Evolutionary conservation across 2,888 invertebrate species (phyloP).

Genomic region (Nowickia ferox): DNA sequence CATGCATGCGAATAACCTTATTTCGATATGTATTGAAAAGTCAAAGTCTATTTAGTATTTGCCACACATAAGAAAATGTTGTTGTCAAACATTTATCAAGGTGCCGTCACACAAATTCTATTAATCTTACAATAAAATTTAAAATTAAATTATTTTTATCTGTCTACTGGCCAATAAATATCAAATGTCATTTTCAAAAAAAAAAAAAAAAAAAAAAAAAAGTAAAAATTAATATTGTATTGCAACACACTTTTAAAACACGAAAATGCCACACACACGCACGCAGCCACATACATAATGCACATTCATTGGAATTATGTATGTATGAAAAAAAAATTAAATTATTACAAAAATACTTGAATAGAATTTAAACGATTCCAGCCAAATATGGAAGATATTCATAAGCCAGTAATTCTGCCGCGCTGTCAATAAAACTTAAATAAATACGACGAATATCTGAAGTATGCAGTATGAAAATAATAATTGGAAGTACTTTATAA

Average conservation of each 20-base stretch:
- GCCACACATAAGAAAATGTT: background rate
- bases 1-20: background rate
- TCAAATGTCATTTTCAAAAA: constrained; percentile 48
- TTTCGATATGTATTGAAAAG: background rate
- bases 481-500: constrained; percentile 14
- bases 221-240: constrained; percentile 4
- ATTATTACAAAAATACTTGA: constrained; percentile 49
- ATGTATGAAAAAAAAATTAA: constrained; percentile 2
- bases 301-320: constrained; percentile 23
- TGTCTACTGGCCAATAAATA: constrained; percentile 45
- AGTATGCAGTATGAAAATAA: background rate
- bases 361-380: constrained; percentile 57
- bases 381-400: constrained; percentile 58
- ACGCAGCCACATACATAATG: background rate
- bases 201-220: constrained; percentile 1
- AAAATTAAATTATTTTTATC: constrained; percentile 64
- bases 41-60: background rate
- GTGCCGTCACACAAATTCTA: constrained; percentile 46
- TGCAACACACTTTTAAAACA: constrained; percentile 29
- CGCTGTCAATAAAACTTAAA: background rate
- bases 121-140: constrained; percentile 56
- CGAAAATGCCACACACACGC: constrained; percentile 27
- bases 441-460: background rate
- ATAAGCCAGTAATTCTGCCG: constrained; percentile 30
- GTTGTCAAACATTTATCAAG: constrained; percentile 10